Evolutionary conservation across 2,888 invertebrate genomes (phyloP).

Genomic region (Hydriomena furcata): DNA sequence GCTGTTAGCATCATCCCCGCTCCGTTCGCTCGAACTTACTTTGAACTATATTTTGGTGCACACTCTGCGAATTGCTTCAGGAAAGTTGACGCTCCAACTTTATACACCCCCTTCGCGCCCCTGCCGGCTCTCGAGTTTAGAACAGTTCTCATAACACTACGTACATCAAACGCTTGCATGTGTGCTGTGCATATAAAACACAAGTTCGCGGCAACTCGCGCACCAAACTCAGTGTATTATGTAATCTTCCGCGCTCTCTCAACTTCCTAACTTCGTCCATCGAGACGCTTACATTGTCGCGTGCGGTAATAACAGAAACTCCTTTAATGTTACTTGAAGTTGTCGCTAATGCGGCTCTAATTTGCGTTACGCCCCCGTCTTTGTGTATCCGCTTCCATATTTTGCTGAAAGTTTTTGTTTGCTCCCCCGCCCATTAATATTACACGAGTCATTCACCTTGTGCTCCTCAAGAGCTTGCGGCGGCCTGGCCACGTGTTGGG

Average conservation of each 20-base stretch:
- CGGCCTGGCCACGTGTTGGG: slow-evolving; percentile 53
- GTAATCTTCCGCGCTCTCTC: slow-evolving; percentile 57
- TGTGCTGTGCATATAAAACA: slow-evolving; percentile 57
- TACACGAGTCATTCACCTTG: slow-evolving; percentile 63
- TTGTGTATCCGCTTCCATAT: slow-evolving; percentile 45
- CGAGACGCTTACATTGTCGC: slow-evolving; percentile 51
- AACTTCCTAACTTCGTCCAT: slow-evolving; percentile 53
- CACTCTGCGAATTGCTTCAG: slow-evolving; percentile 55
- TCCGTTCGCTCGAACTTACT: slow-evolving; percentile 52
- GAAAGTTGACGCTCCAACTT: slow-evolving; percentile 55
- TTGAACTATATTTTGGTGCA: slow-evolving; percentile 70
- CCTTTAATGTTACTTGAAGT: slow-evolving; percentile 58
- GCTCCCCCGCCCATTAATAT: slow-evolving; percentile 45
- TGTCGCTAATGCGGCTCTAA: slow-evolving; percentile 56
- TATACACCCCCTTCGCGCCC: slow-evolving; percentile 33
- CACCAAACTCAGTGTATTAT: slow-evolving; percentile 52
- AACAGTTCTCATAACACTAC: slow-evolving; percentile 52
- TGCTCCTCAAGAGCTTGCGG: slow-evolving; percentile 31
- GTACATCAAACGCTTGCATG: slow-evolving; percentile 46
- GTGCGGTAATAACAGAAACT: slow-evolving; percentile 58
- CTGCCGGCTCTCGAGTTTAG: slow-evolving; percentile 42
- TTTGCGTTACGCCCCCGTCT: slow-evolving; percentile 50
- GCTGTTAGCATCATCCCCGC: slow-evolving; percentile 47
- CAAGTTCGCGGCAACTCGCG: slow-evolving; percentile 52
- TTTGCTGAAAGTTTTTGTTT: slow-evolving; percentile 49